Base-by-base conservation (phyloP, 2,113 vertebrate species). In the Propithecus coquereli region DNA sequence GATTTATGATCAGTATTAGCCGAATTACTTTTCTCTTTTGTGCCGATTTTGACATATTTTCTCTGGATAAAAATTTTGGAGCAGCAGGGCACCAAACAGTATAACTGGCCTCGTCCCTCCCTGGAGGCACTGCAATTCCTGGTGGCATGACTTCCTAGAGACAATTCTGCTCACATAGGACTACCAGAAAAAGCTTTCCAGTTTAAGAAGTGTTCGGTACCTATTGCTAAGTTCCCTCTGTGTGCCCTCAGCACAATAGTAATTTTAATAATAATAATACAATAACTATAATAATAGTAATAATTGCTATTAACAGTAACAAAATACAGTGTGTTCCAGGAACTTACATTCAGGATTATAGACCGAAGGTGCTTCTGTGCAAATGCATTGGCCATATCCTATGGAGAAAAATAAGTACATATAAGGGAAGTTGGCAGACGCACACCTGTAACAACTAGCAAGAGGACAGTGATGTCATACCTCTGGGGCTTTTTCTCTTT, bases 371-470 rank as follows among this genome's bases (percentile, higher is more conserved):
- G 99, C 98, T 99, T 99, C 99, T 99, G 99, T 43, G 99, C 99
- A 98, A 99, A 98, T 57, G 99, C 99, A 87, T 99, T 99, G 65
- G 99, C 99, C 99, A 99, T 99, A 97, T 99, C 99, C 99, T 99
- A 96, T 84, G 25, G 89, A 94, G 97, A 96, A 96, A 93, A 93
- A 32, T 8, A 91, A 95, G 96, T 7, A 85, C 66, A 45, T 0
- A 30, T 97, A 17, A 98, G 96, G 68, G 37, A 81, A 70, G 91
- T 22, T 89, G 12, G 92, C 54, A 74, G 57, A 71, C 66, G 73
- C 82, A 65, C 5, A 8, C 23, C 37, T 84, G 43, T 22, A 20
- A 57, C 61, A 43, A 0, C 12, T 43, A 22, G 11, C 40, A 32
- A 45, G 34, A n/a, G 70, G 59, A 74, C 18, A 5, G 43, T 20